Evolutionary conservation across 2,888 invertebrate species (phyloP), one percentile per base, ranked within the genome.

Genomic region (Carterocephalus palaemon): DNA sequence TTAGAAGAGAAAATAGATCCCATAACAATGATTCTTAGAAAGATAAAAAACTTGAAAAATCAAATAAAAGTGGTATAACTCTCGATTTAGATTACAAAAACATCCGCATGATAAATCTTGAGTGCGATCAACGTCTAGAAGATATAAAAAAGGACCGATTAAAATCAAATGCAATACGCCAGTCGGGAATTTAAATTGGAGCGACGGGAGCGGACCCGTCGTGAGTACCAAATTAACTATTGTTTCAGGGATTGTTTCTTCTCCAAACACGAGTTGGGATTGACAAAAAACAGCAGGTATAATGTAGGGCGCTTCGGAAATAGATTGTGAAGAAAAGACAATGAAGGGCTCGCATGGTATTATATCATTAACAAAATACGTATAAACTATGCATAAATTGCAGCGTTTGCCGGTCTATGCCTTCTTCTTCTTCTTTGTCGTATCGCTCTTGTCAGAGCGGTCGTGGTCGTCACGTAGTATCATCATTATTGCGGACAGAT

Each of bases 221-320:
- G 57, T 54, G 50, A 42, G n/a, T n/a, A n/a, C 64, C 52, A 64
- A 71, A 76, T 75, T 73, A 75, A 75, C 72, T 75, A 82, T 85
- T 84, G 83, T 84, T 83, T 77, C 72, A 74, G 64, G 64, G 70
- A 69, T 70, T 74, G 75, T 72, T 76, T 66, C 72, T 68, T 74
- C 68, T 75, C 68, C 69, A 82, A 82, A 84, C 79, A 84, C 59
- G 55, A 53, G 59, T 53, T 61, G 56, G 63, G 66, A 65, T 58
- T 38, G 76, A 82, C 73, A 84, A 85, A 84, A 85, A 83, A 82
- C 76, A 82, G 72, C 82, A 82, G 85, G 85, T 82, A 83, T 57
- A 16, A 16, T 47, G 48, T 33, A 40, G 46, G 54, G 56, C 39
- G 48, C 29, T 34, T 34, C 48, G 36, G 59, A 58, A 53, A 53